A percentile compares a stretch with the other conserved stretches of the same genome.
phyloP scores from a whole-genome alignment of 2,797 vertebrate genomes.

The Darevskia mixta region DNA sequence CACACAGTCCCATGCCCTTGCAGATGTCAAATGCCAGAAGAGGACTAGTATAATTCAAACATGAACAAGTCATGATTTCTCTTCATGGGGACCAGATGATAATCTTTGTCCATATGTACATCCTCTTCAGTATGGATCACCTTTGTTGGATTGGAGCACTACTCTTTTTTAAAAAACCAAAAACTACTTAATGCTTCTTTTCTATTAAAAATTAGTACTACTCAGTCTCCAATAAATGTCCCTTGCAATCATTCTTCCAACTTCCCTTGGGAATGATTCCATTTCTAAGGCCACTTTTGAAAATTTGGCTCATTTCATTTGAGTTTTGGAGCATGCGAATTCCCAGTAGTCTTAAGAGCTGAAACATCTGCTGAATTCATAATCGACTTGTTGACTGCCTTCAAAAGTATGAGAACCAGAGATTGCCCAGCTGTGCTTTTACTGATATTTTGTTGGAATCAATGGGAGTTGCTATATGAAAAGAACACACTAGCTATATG shows the following conservation, averaged over 20 bases:
- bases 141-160: not conserved
- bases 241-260: constrained; percentile 40
- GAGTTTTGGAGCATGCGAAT: constrained; percentile 28
- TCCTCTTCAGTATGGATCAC: not conserved
- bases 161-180: not conserved
- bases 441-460: constrained; percentile 20
- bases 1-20: too few species aligned
- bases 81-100: not conserved
- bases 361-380: constrained; percentile 52
- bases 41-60: too few species aligned
- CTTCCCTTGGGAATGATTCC: constrained; percentile 18
- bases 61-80: not conserved
- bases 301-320: constrained; percentile 47
- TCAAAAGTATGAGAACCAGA: not conserved
- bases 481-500: not conserved
- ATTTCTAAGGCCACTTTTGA: constrained; percentile 54
- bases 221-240: constrained; percentile 47
- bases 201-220: constrained; percentile 33
- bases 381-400: constrained; percentile 53
- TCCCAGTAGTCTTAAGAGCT: not conserved
- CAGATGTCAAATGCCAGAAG: too few species aligned
- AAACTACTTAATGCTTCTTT: not conserved
- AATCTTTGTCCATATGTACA: not conserved
- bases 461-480: constrained; percentile 2
- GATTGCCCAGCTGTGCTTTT: constrained; percentile 49